Evolutionary conservation across 2,113 vertebrate species (phyloP).

Genomic region (Heterocephalus glaber): DNA sequence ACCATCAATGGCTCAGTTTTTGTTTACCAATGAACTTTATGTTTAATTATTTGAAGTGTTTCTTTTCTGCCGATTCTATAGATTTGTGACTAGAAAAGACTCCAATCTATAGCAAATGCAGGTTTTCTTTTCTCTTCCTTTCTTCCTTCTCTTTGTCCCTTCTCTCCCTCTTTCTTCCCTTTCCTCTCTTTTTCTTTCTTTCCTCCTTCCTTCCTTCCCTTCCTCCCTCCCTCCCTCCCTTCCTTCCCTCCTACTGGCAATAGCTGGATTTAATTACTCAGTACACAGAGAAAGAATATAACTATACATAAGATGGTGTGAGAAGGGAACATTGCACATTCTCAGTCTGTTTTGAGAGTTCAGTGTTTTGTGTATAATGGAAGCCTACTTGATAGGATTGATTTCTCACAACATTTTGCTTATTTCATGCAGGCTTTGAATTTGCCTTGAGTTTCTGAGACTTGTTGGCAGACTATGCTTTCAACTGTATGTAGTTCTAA

Average conservation of each 20-base stretch:
- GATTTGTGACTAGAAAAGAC: not conserved
- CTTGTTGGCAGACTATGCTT: not conserved
- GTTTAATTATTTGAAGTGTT: slow-evolving; percentile 5
- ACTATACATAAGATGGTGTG: not conserved
- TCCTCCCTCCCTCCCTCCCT: not conserved
- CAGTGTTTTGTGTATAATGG: not conserved
- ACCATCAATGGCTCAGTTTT: not conserved
- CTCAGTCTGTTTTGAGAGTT: not conserved
- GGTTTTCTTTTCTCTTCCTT: no score
- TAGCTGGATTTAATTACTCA: not conserved
- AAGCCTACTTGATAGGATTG: not conserved
- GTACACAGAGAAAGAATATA: slow-evolving; percentile 1
- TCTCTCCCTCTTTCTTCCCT: not conserved
- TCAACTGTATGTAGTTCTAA: not conserved
- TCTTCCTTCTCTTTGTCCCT: no score
- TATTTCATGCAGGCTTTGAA: slow-evolving; percentile 33
- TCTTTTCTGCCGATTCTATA: not conserved
- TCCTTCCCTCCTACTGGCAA: not conserved
- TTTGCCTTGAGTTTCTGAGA: slow-evolving; percentile 24
- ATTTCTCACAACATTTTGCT: slow-evolving; percentile 17
- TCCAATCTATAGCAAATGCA: not conserved
- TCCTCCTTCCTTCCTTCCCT: not conserved
- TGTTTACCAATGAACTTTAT: not conserved
- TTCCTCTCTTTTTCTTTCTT: no score
- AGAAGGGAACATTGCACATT: not conserved